Evolutionary conservation across 2,797 vertebrate genomes (phyloP).

Genomic region (Erethizon dorsatum): DNA sequence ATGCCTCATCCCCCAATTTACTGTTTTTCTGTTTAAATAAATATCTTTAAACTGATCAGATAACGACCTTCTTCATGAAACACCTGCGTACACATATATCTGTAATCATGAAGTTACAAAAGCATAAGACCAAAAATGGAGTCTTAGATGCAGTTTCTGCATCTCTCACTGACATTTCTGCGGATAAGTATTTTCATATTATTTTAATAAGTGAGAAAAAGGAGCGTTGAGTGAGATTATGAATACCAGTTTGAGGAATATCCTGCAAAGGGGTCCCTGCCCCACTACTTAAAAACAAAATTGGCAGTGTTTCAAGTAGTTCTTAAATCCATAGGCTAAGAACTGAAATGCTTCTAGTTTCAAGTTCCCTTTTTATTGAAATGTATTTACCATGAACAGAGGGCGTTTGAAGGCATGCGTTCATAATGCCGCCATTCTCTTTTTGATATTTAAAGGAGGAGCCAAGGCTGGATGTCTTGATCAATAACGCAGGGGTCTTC

Average conservation of each 20-base stretch:
- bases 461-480: constrained; percentile 93
- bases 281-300: neutral
- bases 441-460: constrained; percentile 92
- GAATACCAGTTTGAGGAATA: neutral
- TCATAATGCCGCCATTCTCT: constrained; percentile 64
- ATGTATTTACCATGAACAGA: neutral
- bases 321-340: neutral
- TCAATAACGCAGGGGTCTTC: constrained; percentile 96
- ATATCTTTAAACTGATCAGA: neutral
- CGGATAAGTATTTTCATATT: neutral
- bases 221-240: neutral
- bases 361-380: neutral
- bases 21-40: constrained; percentile 53
- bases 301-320: neutral
- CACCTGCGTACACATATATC: neutral
- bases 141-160: neutral
- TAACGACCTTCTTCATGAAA: neutral
- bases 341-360: constrained; percentile 8
- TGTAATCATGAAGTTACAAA: constrained; percentile 30
- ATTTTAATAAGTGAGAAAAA: constrained; percentile 17
- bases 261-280: neutral
- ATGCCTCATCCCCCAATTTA: neutral
- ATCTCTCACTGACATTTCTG: neutral
- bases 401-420: neutral
- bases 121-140: neutral